phyloP scores from a whole-genome alignment of 2,888 invertebrate species.

The Alloplasta piceator region DNA sequence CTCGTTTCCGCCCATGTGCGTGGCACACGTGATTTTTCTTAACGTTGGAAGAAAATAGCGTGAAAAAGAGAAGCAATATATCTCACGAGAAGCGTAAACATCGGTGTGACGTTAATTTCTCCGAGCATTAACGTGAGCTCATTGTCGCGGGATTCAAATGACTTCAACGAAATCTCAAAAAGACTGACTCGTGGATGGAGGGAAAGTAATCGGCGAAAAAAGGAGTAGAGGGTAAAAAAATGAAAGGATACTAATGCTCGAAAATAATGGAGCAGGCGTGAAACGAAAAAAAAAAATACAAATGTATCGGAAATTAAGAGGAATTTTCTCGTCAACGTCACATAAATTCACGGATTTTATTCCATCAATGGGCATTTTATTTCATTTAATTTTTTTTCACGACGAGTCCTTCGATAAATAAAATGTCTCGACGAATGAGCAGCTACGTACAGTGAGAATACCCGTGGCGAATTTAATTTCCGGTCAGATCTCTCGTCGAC shows the following conservation, averaged over 20 bases:
- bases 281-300: constrained; percentile 10
- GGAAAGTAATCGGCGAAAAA: not conserved
- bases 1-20: constrained; percentile 74
- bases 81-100: constrained; percentile 71
- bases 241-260: constrained; percentile 26
- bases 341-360: constrained; percentile 3
- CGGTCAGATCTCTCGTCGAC: constrained; percentile 37
- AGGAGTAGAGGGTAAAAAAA: not conserved
- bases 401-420: constrained; percentile 15
- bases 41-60: not conserved
- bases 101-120: constrained; percentile 34
- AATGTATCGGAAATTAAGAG: constrained; percentile 27
- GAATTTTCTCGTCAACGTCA: constrained; percentile 27
- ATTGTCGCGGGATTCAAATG: constrained; percentile 14
- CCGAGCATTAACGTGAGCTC: constrained; percentile 4
- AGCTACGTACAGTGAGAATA: constrained; percentile 48
- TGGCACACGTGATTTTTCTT: constrained; percentile 66
- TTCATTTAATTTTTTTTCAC: constrained; percentile 18
- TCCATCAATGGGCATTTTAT: constrained; percentile 22
- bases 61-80: constrained; percentile 59
- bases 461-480: constrained; percentile 60
- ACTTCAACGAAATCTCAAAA: constrained; percentile 21
- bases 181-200: not conserved
- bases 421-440: constrained; percentile 28
- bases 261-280: constrained; percentile 19